Evolutionary conservation across 2,797 vertebrate genomes (phyloP).

Genomic region (Heterohyrax brucei): DNA sequence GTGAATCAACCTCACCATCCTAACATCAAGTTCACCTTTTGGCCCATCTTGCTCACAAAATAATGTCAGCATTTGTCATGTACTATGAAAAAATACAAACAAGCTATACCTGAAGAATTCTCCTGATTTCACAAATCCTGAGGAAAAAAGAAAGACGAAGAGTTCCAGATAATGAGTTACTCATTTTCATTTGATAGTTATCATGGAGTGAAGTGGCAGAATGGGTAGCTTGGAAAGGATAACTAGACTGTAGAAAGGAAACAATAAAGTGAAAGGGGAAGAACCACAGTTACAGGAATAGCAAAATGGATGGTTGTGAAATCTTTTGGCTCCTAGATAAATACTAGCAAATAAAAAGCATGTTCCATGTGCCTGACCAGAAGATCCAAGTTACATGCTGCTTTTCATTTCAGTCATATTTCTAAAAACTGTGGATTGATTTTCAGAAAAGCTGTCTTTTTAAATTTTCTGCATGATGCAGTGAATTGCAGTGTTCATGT

Average conservation of each 20-base stretch:
- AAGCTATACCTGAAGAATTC: not conserved
- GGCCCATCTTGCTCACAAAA: slow-evolving; percentile 3
- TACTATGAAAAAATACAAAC: not conserved
- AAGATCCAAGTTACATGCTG: slow-evolving; percentile 29
- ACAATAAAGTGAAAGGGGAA: slow-evolving; percentile 28
- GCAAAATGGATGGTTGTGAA: not conserved
- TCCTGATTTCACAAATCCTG: slow-evolving; percentile 39
- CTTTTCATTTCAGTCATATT: slow-evolving; percentile 73
- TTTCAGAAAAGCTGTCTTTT: slow-evolving; percentile 85
- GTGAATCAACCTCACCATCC: not conserved
- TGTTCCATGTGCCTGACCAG: slow-evolving; percentile 54
- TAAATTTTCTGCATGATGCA: slow-evolving; percentile 85
- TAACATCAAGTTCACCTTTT: slow-evolving; percentile 3
- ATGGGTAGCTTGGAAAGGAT: slow-evolving; percentile 35
- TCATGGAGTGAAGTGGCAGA: not conserved
- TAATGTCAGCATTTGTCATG: not conserved
- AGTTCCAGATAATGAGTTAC: not conserved
- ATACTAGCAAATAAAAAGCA: slow-evolving; percentile 57
- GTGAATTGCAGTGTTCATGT: slow-evolving; percentile 85
- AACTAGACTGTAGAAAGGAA: not conserved
- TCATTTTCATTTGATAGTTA: not conserved
- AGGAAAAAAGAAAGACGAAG: not conserved
- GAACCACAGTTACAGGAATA: not conserved
- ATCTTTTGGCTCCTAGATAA: slow-evolving; percentile 52
- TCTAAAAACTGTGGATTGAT: slow-evolving; percentile 74